phyloP scores from a whole-genome alignment of 2,797 vertebrate species.

The Sebastes paucispinis region DNA sequence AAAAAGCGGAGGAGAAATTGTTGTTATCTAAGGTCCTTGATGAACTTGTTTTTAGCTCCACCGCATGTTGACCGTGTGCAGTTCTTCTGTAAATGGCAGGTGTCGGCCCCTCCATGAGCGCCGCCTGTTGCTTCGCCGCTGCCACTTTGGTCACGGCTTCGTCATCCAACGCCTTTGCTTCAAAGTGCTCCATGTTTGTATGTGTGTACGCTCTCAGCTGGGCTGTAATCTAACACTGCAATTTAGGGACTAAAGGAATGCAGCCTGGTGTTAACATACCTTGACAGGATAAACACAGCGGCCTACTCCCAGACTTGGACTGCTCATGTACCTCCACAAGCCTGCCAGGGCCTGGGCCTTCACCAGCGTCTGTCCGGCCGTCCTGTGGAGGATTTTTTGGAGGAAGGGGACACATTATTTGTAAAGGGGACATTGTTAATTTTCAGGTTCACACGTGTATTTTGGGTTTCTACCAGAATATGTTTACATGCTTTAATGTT shows the following conservation, averaged over 20 bases:
- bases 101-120: conserved; percentile 1
- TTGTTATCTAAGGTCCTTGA: not conserved
- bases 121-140: conserved; percentile 14
- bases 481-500: not conserved
- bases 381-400: not conserved
- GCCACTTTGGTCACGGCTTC: conserved; percentile 44
- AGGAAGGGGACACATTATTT: not conserved
- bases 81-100: conserved; percentile 45
- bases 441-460: not conserved
- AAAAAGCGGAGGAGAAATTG: not conserved
- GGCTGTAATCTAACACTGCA: conserved; percentile 80
- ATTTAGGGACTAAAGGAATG: conserved; percentile 82
- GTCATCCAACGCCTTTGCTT: conserved; percentile 49
- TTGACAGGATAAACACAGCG: conserved; percentile 74
- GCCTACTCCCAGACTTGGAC: conserved; percentile 44
- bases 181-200: conserved; percentile 44
- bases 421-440: not conserved
- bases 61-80: not conserved
- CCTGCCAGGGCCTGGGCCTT: conserved; percentile 10
- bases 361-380: not conserved
- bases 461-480: not conserved
- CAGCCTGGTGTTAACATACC: conserved; percentile 78
- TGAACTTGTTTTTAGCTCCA: not conserved
- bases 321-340: not conserved
- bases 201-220: conserved; percentile 60